Evolutionary conservation across 2,113 vertebrate species (phyloP).

Genomic region (Crotalus tigris): DNA sequence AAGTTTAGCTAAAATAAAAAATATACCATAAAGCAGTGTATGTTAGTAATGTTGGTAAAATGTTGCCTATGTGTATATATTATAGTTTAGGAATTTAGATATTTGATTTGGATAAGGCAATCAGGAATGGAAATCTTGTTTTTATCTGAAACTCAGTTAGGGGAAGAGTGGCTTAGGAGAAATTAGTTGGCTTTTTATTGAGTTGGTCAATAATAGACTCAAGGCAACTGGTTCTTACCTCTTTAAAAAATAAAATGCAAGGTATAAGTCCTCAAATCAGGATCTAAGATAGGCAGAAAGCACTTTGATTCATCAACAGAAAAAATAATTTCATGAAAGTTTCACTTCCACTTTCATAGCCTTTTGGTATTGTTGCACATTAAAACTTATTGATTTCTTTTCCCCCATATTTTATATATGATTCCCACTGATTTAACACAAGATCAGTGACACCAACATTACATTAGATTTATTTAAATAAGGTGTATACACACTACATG

Average conservation of each 20-base stretch:
- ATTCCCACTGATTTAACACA: neutral
- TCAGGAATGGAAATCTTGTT: neutral
- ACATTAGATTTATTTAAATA: neutral
- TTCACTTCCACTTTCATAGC: neutral
- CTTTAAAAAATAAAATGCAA: neutral
- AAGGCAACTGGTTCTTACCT: neutral
- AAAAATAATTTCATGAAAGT: neutral
- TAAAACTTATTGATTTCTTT: neutral
- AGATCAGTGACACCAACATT: neutral
- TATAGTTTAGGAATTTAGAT: neutral
- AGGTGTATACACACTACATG: neutral
- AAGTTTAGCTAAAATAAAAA: neutral
- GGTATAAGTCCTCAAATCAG: neutral
- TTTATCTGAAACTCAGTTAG: neutral
- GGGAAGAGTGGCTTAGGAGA: neutral
- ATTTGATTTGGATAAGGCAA: neutral
- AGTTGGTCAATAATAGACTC: neutral
- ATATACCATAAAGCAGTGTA: neutral
- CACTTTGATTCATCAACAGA: neutral
- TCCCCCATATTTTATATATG: neutral
- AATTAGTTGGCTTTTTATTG: neutral
- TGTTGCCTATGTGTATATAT: neutral
- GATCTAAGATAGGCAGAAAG: neutral
- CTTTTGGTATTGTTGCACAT: neutral
- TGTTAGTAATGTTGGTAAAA: neutral